Evolutionary conservation across 2,888 invertebrate species (phyloP).

Genomic region (Stramonita haemastoma): DNA sequence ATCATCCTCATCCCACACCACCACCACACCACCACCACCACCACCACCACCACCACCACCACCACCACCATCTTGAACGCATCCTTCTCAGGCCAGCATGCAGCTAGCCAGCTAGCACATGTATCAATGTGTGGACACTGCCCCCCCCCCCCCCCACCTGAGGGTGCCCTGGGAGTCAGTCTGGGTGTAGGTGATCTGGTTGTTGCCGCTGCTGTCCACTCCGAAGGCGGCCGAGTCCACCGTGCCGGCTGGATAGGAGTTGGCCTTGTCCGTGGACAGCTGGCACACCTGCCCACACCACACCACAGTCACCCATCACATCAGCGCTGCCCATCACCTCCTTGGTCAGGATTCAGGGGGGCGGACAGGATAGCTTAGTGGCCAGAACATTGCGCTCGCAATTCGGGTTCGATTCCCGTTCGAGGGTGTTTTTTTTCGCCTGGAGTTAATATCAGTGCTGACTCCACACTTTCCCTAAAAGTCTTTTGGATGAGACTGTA

Average conservation of each 20-base stretch:
- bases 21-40: not conserved
- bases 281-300: conserved; percentile 8
- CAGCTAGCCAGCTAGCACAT: no score
- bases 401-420: no score
- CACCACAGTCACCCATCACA: not conserved
- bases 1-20: not conserved
- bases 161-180: not conserved
- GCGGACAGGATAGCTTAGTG: no score
- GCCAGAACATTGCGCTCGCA: no score
- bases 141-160: no score
- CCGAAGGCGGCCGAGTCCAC: conserved; percentile 36
- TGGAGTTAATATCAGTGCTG: no score
- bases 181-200: not conserved
- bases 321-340: not conserved
- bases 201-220: not conserved
- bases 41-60: not conserved
- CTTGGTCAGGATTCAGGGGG: no score
- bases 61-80: not conserved
- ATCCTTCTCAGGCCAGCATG: no score
- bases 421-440: no score
- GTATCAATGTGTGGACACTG: no score
- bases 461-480: no score
- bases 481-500: no score
- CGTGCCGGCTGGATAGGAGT: conserved; percentile 15
- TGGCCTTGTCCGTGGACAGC: not conserved